Evolutionary conservation across 2,113 vertebrate species (phyloP).

Genomic region (Pelodiscus sinensis): DNA sequence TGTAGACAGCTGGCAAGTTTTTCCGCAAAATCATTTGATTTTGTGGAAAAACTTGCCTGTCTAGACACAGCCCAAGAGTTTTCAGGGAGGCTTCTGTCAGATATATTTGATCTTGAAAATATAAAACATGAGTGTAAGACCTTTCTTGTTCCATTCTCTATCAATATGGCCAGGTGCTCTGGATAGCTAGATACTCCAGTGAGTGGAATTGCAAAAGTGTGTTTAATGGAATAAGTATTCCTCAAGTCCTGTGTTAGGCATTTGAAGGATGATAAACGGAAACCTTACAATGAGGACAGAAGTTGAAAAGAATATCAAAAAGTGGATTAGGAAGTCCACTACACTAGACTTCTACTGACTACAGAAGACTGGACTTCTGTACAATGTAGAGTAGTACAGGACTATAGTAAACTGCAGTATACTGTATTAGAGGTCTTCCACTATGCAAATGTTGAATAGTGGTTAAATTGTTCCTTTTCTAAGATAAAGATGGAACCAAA

Average conservation of each 20-base stretch:
- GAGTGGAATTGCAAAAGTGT: background rate
- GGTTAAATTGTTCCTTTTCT: background rate
- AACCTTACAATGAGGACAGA: background rate
- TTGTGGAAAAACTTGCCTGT: no score
- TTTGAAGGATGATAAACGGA: fast-evolving
- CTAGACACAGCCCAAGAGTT: background rate
- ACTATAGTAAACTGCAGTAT: background rate
- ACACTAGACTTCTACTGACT: conserved; percentile 28
- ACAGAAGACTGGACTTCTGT: background rate
- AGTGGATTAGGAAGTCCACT: background rate
- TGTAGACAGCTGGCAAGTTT: no score
- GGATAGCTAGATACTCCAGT: background rate
- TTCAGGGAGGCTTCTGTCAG: background rate
- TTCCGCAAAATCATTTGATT: no score
- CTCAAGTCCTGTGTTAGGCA: background rate
- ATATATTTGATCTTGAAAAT: background rate
- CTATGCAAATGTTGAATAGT: background rate
- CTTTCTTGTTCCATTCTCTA: background rate
- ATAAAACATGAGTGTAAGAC: background rate
- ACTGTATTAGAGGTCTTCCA: background rate
- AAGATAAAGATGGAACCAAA: conserved; percentile 10
- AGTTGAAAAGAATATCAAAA: background rate
- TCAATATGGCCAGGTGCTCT: background rate
- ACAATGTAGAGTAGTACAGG: background rate
- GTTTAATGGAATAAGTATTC: background rate